Conservation (phyloP, 2,113 vertebrate genomes). For the Phalacrocorax carbo region DNA sequence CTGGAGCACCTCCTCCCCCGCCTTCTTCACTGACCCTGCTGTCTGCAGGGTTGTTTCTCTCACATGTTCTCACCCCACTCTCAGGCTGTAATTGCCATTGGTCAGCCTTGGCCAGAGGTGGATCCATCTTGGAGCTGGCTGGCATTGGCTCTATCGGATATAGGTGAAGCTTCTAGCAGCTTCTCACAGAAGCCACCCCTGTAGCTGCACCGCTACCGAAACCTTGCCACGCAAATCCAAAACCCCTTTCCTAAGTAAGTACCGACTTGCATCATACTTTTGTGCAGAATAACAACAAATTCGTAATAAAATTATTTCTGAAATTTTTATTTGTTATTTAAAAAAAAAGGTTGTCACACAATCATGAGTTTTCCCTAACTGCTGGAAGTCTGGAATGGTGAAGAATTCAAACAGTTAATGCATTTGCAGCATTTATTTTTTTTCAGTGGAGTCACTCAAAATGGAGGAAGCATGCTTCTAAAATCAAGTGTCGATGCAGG, state of each 20-base stretch:
- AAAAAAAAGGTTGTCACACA: neutral
- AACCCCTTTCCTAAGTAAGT: neutral
- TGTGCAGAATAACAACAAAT: neutral
- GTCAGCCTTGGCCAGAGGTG: no score
- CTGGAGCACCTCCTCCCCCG: no score
- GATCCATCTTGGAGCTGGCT: no score
- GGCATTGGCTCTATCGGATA: no score
- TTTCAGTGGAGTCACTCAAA: neutral
- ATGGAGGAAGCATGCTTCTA: neutral
- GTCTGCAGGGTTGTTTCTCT: no score
- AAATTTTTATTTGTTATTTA: neutral
- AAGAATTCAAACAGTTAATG: neutral
- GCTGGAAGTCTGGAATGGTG: neutral
- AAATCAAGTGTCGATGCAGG: neutral
- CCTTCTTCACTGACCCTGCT: no score
- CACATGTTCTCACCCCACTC: no score
- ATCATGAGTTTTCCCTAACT: neutral
- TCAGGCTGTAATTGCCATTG: no score
- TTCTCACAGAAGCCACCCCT: no score
- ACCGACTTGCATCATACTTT: neutral
- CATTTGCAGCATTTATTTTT: neutral
- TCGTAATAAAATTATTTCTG: neutral
- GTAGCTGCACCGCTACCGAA: no score
- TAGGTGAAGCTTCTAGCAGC: no score
- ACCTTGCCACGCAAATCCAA: no score